Evolutionary conservation across 2,113 vertebrate genomes (phyloP).

Genomic region (Zosterops japonicus): DNA sequence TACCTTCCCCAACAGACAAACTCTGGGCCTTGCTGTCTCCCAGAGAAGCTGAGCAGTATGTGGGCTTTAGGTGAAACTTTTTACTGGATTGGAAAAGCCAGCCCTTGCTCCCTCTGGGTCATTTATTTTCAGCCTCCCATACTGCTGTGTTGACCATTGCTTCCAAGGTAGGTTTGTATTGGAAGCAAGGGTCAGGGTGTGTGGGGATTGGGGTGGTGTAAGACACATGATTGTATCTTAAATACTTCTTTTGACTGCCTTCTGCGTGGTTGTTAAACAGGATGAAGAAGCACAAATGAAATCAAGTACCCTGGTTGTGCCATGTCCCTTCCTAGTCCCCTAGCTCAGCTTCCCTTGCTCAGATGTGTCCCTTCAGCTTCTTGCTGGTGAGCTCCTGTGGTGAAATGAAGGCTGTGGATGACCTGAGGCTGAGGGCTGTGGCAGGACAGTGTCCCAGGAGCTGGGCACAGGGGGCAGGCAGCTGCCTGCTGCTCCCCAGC

Average conservation of each 20-base stretch:
- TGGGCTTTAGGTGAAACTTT: background rate
- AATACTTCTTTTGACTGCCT: background rate
- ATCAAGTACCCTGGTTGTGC: background rate
- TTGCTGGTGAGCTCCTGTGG: background rate
- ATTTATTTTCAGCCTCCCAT: background rate
- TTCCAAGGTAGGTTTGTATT: background rate
- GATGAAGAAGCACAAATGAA: background rate
- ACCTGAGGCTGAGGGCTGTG: background rate
- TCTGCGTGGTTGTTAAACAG: background rate
- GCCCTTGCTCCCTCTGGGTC: background rate
- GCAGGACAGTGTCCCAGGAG: background rate
- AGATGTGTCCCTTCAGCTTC: background rate
- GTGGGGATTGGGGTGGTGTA: background rate
- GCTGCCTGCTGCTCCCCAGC: background rate
- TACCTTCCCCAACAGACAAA: background rate
- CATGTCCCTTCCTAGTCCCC: background rate
- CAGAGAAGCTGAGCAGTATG: background rate
- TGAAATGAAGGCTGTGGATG: background rate
- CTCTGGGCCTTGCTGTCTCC: background rate
- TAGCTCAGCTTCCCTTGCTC: background rate
- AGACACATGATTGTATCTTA: fast-evolving
- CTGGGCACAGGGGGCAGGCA: background rate
- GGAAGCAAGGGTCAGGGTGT: fast-evolving
- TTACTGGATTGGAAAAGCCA: background rate
- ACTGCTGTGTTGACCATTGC: background rate